Evolutionary conservation across 1,140 invertebrate species (phyloP).

Genomic region (Rhysida immarginata): DNA sequence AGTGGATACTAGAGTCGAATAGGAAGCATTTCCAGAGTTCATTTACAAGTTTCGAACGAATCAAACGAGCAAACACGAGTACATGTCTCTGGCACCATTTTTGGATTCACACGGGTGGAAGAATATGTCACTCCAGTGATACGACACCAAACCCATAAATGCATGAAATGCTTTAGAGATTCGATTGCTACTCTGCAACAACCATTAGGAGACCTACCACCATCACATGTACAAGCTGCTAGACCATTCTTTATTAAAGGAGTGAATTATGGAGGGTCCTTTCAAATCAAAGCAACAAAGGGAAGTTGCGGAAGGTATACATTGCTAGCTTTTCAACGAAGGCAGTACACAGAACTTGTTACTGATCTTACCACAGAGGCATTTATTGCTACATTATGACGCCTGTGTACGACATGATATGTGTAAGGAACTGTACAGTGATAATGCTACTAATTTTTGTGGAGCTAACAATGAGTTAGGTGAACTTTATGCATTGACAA

Average conservation of each 20-base stretch:
- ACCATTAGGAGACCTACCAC: conserved; percentile 19
- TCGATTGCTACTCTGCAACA: conserved; percentile 3
- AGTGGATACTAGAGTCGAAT: background rate
- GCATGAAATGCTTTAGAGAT: conserved; percentile 9
- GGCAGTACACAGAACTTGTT: conserved; percentile 27
- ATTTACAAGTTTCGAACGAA: background rate
- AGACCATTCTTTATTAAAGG: conserved; percentile 25
- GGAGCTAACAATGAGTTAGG: conserved; percentile 4
- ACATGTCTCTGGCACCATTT: background rate
- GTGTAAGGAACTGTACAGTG: conserved; percentile 16
- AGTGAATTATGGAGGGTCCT: conserved; percentile 29
- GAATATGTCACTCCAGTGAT: background rate
- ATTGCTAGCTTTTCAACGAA: conserved; percentile 18
- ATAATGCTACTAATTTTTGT: conserved; percentile 26
- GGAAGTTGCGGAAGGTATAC: conserved; percentile 13
- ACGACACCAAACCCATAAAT: too few species aligned
- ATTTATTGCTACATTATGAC: conserved; percentile 19
- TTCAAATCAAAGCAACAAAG: conserved; percentile 19
- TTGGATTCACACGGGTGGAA: background rate
- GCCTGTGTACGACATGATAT: conserved; percentile 20
- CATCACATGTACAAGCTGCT: conserved; percentile 14
- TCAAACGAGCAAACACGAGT: background rate
- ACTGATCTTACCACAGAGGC: conserved; percentile 15
- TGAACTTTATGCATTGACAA: background rate
- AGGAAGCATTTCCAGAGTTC: background rate